A percentile compares a stretch with the other conserved stretches of the same genome.
These are phyloP conservation scores for Cryptoprocta ferox DNA, from an alignment of 2,797 vertebrate species.

Conservation along the genomic window DNA sequence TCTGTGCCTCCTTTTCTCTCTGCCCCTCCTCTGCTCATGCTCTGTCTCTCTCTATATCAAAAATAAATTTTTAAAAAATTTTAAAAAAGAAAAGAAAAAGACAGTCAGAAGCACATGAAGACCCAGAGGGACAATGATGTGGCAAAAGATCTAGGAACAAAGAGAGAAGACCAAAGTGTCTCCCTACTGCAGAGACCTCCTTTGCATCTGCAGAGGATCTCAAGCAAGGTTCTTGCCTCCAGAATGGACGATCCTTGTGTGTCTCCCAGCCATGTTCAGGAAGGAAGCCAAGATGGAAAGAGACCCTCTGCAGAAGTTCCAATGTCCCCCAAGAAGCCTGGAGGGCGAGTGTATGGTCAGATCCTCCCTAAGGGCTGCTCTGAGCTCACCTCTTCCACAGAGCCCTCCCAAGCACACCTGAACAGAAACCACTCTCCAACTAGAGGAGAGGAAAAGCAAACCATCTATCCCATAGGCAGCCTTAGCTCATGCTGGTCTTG, in stretches of 20 bases:
- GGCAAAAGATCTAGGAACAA: not conserved
- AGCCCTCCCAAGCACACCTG: not conserved
- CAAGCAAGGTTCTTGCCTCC: not conserved
- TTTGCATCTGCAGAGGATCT: not conserved
- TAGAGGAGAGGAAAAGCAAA: not conserved
- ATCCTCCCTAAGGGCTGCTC: not conserved
- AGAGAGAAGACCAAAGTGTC: not conserved
- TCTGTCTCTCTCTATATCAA: too few species aligned
- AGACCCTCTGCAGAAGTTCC: not conserved
- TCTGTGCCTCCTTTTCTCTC: too few species aligned
- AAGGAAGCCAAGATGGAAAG: not conserved
- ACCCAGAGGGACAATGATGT: not conserved
- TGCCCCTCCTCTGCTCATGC: too few species aligned
- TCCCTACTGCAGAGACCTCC: not conserved
- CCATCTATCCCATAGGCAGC: not conserved
- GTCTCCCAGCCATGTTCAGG: not conserved
- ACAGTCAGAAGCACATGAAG: not conserved
- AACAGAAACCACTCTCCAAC: not conserved
- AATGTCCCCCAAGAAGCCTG: not conserved
- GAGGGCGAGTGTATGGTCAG: not conserved
- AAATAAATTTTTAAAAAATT: too few species aligned
- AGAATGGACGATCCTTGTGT: not conserved
- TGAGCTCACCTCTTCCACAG: not conserved
- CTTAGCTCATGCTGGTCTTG: not conserved
- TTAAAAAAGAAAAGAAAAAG: too few species aligned